Evolutionary conservation across 1,140 invertebrate genomes (phyloP).

Genomic region (Penaeus chinensis): DNA sequence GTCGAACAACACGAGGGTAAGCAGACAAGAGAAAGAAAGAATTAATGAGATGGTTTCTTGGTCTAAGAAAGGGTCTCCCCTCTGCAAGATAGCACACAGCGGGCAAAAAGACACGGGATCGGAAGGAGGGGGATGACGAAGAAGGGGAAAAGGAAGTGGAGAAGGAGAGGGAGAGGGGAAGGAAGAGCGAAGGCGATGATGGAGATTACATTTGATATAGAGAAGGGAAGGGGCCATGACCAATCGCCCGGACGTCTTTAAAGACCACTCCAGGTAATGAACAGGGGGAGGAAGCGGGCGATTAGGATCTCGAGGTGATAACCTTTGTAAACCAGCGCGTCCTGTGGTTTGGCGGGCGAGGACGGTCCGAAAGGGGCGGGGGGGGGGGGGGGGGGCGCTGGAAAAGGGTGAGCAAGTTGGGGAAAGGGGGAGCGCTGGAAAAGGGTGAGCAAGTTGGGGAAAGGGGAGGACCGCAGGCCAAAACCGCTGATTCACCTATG

Average conservation of each 20-base stretch:
- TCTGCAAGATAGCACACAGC: no score
- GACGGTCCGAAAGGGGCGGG: background rate
- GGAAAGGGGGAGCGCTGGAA: no score
- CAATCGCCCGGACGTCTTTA: slow-evolving; percentile 30
- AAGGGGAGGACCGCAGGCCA: no score
- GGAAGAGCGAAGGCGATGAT: no score
- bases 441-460: background rate
- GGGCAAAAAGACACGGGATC: no score
- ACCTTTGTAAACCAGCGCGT: slow-evolving; percentile 47
- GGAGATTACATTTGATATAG: no score
- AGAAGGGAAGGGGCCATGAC: no score
- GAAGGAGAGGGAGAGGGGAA: background rate
- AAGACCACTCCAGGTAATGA: slow-evolving; percentile 36
- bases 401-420: background rate
- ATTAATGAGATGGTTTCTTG: no score
- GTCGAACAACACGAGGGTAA: no score
- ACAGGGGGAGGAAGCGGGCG: slow-evolving; percentile 24
- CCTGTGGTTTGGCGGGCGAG: slow-evolving; percentile 19
- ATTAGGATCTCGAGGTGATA: slow-evolving; percentile 38
- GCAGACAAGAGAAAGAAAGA: no score
- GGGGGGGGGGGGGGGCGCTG: background rate
- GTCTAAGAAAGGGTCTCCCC: no score
- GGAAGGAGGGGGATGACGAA: background rate
- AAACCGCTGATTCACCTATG: no score
- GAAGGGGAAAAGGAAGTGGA: background rate